Base-by-base conservation (phyloP, 2,113 vertebrate genomes). In the Sapajus apella region DNA sequence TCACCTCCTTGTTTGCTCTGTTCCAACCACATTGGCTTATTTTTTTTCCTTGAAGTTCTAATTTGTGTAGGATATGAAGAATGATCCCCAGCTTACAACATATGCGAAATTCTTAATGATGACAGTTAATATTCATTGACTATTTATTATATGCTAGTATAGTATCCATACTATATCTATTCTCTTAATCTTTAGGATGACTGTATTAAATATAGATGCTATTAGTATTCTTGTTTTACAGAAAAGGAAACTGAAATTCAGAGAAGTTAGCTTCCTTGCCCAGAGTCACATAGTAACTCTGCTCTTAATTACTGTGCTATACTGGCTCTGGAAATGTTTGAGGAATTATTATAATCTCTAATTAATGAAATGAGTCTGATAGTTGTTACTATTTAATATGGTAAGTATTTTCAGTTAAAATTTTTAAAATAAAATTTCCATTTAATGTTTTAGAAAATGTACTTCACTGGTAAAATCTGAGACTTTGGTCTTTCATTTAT, bases 371-470 rank as follows among this genome's bases (percentile, higher is more conserved):
- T 18, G 82, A 94, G 86, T 83, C 82, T 91, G 61, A 47, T 52
- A 91, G 30, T 79, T 96, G 18, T 52, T 94, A 37, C 47, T 72
- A 50, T 94, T 47, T 94, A 95, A 92, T 82, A 66, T 35, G 87
- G 43, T 61, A n/a, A 90, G 27, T 90, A 61, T 79, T 58, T 97
- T 93, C 66, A 73, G 47, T 90, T 96, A 87, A 70, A 64, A 82
- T 40, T 93, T 88, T 93, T 72, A 5, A 90, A 96, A 87, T 84
- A 77, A 64, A 90, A 87, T 91, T 35, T 87, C 30, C 75, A 93
- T 83, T 91, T 87, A 91, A 61, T 64, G 70, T 93, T 94, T 90
- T 86, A 52, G n/a, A 83, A 94, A 95, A 93, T 83, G 68, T 72
- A n/a, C 86, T 83, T 94, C 40, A 84, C 37, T 82, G 47, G 23